Evolutionary conservation across 2,113 vertebrate species (phyloP).

Genomic region (Tichodroma muraria): DNA sequence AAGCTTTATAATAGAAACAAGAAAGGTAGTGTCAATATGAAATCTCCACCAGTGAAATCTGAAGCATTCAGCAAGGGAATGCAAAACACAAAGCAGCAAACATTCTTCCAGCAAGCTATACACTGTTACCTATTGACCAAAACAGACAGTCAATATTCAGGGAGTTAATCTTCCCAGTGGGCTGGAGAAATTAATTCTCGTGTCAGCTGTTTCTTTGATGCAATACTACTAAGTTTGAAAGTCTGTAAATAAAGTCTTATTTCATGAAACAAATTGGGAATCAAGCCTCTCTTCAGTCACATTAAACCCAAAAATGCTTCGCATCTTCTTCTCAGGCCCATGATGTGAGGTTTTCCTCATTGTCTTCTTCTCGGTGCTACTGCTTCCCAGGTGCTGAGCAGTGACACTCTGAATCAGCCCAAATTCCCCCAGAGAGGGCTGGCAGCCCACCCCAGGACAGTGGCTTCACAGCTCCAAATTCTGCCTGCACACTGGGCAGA

Average conservation of each 20-base stretch:
- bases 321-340: background rate
- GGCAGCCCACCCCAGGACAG: background rate
- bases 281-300: background rate
- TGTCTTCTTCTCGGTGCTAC: background rate
- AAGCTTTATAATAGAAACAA: background rate
- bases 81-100: background rate
- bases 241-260: background rate
- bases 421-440: background rate
- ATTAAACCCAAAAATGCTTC: background rate
- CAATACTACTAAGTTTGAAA: background rate
- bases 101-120: background rate
- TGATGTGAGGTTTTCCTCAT: accelerated
- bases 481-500: background rate
- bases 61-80: background rate
- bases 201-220: background rate
- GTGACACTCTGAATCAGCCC: background rate
- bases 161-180: background rate
- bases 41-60: background rate
- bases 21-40: background rate
- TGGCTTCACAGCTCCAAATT: background rate
- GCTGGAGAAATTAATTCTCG: background rate
- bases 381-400: background rate
- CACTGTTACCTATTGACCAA: background rate
- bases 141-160: background rate
- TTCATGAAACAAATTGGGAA: background rate